phyloP scores from a whole-genome alignment of 2,113 vertebrate genomes.

The Litocranius walleri region DNA sequence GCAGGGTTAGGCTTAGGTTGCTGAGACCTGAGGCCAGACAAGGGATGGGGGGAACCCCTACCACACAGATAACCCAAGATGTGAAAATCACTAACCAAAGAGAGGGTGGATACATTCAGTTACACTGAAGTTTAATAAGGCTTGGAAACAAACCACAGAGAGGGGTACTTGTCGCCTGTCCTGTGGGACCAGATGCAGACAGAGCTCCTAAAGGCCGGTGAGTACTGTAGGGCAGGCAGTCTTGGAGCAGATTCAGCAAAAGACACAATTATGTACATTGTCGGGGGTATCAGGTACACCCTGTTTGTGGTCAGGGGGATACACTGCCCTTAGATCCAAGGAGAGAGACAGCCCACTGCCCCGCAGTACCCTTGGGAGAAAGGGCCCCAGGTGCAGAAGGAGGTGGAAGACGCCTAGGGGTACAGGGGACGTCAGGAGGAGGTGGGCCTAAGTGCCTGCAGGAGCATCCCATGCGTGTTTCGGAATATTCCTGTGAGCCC shows the following conservation, averaged over 20 bases:
- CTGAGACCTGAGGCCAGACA: neutral
- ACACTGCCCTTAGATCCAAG: neutral
- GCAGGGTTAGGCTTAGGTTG: neutral
- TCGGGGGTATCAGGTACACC: neutral
- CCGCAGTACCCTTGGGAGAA: neutral
- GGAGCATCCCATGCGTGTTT: neutral
- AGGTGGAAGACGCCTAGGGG: too few relatives aligned
- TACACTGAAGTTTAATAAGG: neutral
- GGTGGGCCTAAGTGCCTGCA: neutral
- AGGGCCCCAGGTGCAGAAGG: neutral
- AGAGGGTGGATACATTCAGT: neutral
- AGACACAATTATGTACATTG: neutral
- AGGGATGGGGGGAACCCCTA: fast-evolving
- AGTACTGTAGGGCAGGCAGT: neutral
- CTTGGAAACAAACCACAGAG: neutral
- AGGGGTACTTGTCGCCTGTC: neutral
- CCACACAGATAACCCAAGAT: neutral
- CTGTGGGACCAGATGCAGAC: neutral
- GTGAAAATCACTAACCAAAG: neutral
- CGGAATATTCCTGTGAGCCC: neutral
- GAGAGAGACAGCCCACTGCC: neutral
- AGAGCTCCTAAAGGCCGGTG: neutral
- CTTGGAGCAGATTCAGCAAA: neutral
- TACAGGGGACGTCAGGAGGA: fast-evolving
- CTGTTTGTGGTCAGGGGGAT: neutral